A percentile compares a stretch with the other conserved stretches of the same genome.
Conservation (phyloP, 2,113 vertebrate species). For the Dromiciops gliroides region DNA sequence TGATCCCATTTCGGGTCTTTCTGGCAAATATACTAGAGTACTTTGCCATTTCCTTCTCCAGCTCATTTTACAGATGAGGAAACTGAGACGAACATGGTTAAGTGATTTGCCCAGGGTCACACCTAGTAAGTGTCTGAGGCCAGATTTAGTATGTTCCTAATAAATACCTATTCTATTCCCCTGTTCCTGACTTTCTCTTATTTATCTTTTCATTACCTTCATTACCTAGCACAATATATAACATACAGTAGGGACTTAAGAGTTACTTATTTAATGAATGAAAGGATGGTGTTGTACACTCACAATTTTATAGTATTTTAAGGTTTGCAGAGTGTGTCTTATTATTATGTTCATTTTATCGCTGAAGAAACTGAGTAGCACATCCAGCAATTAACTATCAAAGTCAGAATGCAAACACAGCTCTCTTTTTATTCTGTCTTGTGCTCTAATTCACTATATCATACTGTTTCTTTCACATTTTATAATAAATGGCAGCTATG, state of each 20-base stretch:
- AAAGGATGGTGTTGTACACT: too few relatives aligned
- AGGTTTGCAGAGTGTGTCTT: too few relatives aligned
- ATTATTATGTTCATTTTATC: too few relatives aligned
- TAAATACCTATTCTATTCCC: neutral
- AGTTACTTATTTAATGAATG: too few relatives aligned
- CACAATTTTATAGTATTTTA: too few relatives aligned
- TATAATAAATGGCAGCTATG: too few relatives aligned
- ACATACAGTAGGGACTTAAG: too few relatives aligned
- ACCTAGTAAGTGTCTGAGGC: neutral
- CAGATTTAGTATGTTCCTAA: neutral
- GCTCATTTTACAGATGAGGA: neutral
- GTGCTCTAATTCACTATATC: neutral
- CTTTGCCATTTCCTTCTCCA: neutral
- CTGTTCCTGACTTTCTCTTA: neutral
- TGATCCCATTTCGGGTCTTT: neutral
- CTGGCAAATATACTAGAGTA: neutral
- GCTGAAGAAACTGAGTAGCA: too few relatives aligned
- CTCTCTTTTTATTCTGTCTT: neutral
- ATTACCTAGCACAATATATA: too few relatives aligned
- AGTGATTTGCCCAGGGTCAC: neutral
- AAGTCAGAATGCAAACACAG: neutral
- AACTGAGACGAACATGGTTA: neutral
- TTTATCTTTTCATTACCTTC: neutral
- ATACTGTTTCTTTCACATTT: too few relatives aligned
- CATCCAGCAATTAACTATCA: too few relatives aligned